Evolutionary conservation across 2,113 vertebrate species (phyloP).

Genomic region (Haemorhous mexicanus): DNA sequence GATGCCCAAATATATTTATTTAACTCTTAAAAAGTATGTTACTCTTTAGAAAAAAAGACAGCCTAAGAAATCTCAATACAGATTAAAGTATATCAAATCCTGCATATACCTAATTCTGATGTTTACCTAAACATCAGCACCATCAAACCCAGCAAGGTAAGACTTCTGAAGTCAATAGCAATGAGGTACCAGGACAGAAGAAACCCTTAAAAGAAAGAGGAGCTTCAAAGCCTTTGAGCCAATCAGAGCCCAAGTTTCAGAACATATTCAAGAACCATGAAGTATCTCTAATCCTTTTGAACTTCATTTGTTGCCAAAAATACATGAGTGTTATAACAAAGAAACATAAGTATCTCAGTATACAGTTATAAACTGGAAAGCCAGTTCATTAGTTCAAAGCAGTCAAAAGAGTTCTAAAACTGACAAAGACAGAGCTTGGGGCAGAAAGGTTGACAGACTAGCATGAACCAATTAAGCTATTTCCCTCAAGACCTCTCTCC

Average conservation of each 20-base stretch:
- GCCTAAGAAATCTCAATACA: not conserved
- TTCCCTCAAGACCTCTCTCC: not conserved
- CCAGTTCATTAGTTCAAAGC: not conserved
- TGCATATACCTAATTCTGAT: not conserved
- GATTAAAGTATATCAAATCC: not conserved
- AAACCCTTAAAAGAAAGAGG: not conserved
- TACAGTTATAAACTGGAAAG: not conserved
- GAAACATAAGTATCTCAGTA: not conserved
- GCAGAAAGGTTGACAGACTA: not conserved
- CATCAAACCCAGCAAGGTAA: not conserved
- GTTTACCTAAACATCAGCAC: not conserved
- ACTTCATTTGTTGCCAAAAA: slow-evolving; percentile 9
- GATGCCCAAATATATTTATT: slow-evolving; percentile 61
- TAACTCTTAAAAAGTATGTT: slow-evolving; percentile 24
- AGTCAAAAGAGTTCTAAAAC: slow-evolving; percentile 22
- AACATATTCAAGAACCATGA: not conserved
- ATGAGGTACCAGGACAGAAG: not conserved
- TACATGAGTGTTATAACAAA: not conserved
- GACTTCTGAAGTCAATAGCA: slow-evolving; percentile 1
- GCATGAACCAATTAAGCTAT: not conserved
- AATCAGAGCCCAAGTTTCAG: not conserved
- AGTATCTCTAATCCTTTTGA: not conserved
- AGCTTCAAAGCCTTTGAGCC: not conserved
- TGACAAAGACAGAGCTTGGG: not conserved
- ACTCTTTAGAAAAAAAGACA: slow-evolving; percentile 21